These are phyloP conservation scores for Tyria jacobaeae DNA, from an alignment of 2,888 invertebrate species.

Conservation along the genomic window DNA sequence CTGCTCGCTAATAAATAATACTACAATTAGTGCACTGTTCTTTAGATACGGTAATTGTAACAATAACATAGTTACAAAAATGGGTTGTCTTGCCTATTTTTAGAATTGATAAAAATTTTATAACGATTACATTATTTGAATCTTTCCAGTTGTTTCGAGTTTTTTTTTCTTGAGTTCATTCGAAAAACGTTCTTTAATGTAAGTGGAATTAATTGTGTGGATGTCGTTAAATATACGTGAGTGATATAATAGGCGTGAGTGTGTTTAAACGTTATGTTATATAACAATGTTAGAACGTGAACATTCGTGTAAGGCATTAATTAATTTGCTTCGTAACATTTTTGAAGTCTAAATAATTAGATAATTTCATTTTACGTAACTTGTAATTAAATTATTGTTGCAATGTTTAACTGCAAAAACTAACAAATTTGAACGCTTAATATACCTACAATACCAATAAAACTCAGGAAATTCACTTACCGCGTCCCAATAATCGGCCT, in stretches of 20 bases:
- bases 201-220: no score
- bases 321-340: no score
- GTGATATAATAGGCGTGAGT: no score
- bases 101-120: not conserved
- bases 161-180: no score
- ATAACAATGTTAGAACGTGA: no score
- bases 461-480: slow-evolving; percentile 47
- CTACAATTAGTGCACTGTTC: slow-evolving; percentile 57
- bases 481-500: slow-evolving; percentile 44
- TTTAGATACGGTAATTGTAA: slow-evolving; percentile 47
- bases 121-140: not conserved
- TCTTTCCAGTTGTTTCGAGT: not conserved
- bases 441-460: slow-evolving; percentile 45
- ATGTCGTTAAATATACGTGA: no score
- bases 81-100: slow-evolving; percentile 7
- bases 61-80: slow-evolving; percentile 47
- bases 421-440: slow-evolving; percentile 21
- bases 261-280: no score
- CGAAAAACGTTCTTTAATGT: no score
- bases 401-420: slow-evolving; percentile 10
- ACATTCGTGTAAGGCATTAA: no score
- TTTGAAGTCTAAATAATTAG: no score
- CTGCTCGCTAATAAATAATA: slow-evolving; percentile 53
- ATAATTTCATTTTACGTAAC: not conserved
- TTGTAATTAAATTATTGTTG: not conserved